Evolutionary conservation across 1,140 invertebrate species (phyloP).

Genomic region (Aphidius ervi): DNA sequence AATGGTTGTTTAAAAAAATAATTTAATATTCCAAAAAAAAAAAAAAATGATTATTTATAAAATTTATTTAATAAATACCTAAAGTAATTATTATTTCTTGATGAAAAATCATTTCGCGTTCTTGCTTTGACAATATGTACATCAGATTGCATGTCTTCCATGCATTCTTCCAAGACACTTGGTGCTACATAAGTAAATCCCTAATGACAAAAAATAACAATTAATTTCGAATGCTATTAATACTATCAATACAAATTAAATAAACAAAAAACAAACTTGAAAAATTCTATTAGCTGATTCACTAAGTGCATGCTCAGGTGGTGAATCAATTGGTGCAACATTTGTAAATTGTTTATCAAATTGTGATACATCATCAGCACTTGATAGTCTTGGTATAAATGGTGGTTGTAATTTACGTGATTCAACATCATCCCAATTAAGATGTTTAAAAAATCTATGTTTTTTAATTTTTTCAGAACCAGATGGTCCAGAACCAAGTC

Average conservation of each 20-base stretch:
- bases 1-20: too few species aligned
- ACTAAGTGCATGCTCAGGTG: constrained; percentile 90
- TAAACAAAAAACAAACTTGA: constrained; percentile 60
- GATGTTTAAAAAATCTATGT: constrained; percentile 88
- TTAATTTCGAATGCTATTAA: not conserved
- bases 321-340: constrained; percentile 97
- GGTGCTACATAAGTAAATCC: constrained; percentile 98
- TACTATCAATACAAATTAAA: too few species aligned
- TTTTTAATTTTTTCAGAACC: constrained; percentile 85
- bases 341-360: constrained; percentile 98
- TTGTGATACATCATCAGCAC: constrained; percentile 95
- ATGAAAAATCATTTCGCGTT: constrained; percentile 36
- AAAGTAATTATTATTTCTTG: constrained; percentile 34
- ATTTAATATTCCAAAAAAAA: too few species aligned
- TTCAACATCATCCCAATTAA: constrained; percentile 90
- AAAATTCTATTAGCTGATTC: constrained; percentile 94
- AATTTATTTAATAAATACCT: too few species aligned
- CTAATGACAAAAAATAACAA: constrained; percentile 44
- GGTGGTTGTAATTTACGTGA: constrained; percentile 82
- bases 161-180: constrained; percentile 92
- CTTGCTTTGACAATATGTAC: constrained; percentile 64
- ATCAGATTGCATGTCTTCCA: constrained; percentile 39
- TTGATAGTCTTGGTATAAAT: constrained; percentile 80
- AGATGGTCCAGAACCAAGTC: constrained; percentile 73
- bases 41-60: too few species aligned